Evolutionary conservation across 2,888 invertebrate genomes (phyloP), one percentile per base, ranked within the genome.

Genomic region (Folsomia candida): DNA sequence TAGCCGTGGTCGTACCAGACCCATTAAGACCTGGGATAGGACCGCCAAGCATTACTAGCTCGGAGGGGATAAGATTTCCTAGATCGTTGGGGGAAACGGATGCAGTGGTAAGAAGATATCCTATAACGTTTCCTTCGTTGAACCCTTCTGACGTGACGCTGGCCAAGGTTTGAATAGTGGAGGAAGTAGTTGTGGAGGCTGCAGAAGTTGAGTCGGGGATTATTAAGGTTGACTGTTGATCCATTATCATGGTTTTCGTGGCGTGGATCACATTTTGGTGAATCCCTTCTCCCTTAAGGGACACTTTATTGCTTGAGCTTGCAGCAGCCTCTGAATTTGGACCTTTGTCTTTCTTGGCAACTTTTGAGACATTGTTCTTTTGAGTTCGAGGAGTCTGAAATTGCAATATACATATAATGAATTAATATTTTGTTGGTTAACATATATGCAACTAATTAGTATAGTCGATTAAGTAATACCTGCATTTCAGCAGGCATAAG

Each of bases 401-500:
- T 63, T 67, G 51, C 60, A 64, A 57, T 11, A 58, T 9, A 60
- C 59, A 60, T 2, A 22, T 6, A 65, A 68, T 18, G 20, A 14
- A 67, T 24, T 6, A 60, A 25, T 59, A 9, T n/a, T 14, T 6
- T 20, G 3, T 6, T 24, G 2, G 26, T 59, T 59, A 20, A 26
- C 6, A 61, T 4, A 28, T 61, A 27, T 61, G n/a, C 18, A 57
- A 57, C 20, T n/a, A 22, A 57, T 57, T 57, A 29, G 6, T 60
- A 60, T 60, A n/a, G n/a, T n/a, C n/a, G n/a, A n/a, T n/a, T 20
- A 60, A 24, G 4, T 18, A 9, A 29, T 54, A 79, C 76, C 75
- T 80, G 80, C 72, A 80, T 78, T 27, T 78, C 78, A 51, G 76
- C 58, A 1, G 80, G 79, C 76, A 80, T 78, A 1, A 80, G 68